Evolutionary conservation across 1,140 invertebrate genomes (phyloP).

Genomic region (Heliconius himera): DNA sequence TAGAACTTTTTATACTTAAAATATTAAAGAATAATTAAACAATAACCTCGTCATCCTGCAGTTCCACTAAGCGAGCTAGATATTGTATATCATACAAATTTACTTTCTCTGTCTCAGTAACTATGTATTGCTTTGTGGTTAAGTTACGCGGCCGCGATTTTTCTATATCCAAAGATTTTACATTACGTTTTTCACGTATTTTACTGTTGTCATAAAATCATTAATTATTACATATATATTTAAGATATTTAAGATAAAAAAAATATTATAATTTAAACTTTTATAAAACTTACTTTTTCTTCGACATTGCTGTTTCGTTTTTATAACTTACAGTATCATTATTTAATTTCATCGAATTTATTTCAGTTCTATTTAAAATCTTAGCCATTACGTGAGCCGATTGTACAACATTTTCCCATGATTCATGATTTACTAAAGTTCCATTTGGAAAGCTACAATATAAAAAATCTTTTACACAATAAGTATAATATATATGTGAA

Average conservation of each 20-base stretch:
- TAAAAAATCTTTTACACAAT: neutral
- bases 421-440: constrained; percentile 61
- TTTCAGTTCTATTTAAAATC: constrained; percentile 44
- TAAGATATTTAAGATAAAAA: neutral
- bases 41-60: constrained; percentile 62
- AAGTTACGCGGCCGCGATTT: constrained; percentile 52
- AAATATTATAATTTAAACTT: neutral
- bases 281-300: neutral
- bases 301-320: neutral
- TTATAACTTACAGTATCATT: neutral
- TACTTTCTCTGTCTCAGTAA: constrained; percentile 27
- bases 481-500: neutral
- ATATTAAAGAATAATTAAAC: neutral
- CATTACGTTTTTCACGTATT: constrained; percentile 46
- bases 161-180: constrained; percentile 54
- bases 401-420: constrained; percentile 71
- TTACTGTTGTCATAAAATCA: neutral
- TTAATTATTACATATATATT: neutral
- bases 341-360: neutral
- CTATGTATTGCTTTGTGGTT: constrained; percentile 27
- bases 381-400: constrained; percentile 62
- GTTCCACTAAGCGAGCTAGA: constrained; percentile 55
- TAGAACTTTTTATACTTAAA: neutral
- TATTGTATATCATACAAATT: constrained; percentile 48
- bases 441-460: constrained; percentile 36